Evolutionary conservation across 2,797 vertebrate genomes (phyloP).

Genomic region (Orientallactaga sibirica): DNA sequence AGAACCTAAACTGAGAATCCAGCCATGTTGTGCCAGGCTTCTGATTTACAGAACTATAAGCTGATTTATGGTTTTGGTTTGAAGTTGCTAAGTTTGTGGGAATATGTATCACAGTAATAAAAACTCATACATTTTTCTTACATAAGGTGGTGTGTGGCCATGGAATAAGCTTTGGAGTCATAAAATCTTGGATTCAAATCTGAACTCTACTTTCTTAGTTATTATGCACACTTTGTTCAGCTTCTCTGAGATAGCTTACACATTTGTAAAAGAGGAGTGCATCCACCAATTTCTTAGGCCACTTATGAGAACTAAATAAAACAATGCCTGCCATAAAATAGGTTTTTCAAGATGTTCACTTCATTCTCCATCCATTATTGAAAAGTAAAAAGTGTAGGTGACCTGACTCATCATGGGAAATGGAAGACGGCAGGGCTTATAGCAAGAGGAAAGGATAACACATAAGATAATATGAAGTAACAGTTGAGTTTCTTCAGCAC

Average conservation of each 20-base stretch:
- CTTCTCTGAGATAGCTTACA: slow-evolving; percentile 9
- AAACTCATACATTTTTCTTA: slow-evolving; percentile 29
- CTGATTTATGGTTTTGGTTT: slow-evolving; percentile 6
- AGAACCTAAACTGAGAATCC: slow-evolving; percentile 27
- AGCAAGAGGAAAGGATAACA: background rate
- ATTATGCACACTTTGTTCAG: background rate
- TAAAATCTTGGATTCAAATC: slow-evolving; percentile 6
- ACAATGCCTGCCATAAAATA: background rate
- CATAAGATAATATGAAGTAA: slow-evolving; percentile 24
- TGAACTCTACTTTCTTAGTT: background rate
- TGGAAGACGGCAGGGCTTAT: background rate
- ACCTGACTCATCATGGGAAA: background rate
- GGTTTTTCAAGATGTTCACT: slow-evolving; percentile 1
- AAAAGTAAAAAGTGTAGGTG: slow-evolving; percentile 24
- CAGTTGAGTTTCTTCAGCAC: slow-evolving; percentile 19
- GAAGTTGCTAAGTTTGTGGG: slow-evolving; percentile 33
- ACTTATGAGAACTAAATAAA: slow-evolving; percentile 19
- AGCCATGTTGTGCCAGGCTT: slow-evolving; percentile 18
- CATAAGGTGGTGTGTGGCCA: background rate
- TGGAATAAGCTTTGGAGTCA: slow-evolving; percentile 28
- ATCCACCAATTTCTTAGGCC: background rate
- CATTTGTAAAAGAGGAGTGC: slow-evolving; percentile 13
- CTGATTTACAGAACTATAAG: slow-evolving; percentile 26
- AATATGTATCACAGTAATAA: background rate
- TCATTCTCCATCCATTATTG: slow-evolving; percentile 8